Evolutionary conservation across 2,113 vertebrate genomes (phyloP).

Genomic region (Grallaria varia): DNA sequence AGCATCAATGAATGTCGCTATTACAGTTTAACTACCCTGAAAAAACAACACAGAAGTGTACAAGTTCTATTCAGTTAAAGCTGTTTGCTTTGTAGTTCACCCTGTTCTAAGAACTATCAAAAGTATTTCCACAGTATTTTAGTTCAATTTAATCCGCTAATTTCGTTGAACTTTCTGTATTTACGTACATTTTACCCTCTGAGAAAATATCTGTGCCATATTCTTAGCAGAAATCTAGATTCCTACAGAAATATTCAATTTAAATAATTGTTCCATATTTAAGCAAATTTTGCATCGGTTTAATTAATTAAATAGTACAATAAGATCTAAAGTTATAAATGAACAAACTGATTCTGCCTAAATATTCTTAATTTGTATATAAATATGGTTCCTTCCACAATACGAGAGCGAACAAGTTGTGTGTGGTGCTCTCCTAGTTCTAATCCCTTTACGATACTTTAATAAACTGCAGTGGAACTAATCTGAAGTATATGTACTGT

Average conservation of each 20-base stretch:
- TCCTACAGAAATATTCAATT: neutral
- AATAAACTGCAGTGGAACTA: constrained; percentile 65
- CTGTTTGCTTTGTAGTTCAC: neutral
- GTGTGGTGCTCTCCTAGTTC: neutral
- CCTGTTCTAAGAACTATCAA: neutral
- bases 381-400: neutral
- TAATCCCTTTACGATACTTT: constrained; percentile 61
- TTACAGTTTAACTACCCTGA: neutral
- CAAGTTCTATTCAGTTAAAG: neutral
- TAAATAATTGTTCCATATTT: neutral
- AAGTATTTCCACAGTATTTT: neutral
- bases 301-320: neutral
- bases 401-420: constrained; percentile 28
- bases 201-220: neutral
- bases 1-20: neutral
- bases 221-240: neutral
- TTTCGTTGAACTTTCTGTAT: neutral
- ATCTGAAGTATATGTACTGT: constrained; percentile 44
- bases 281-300: neutral
- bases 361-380: neutral
- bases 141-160: neutral
- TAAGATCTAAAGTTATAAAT: neutral
- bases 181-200: neutral
- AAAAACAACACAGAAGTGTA: neutral
- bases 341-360: neutral